Base-by-base conservation (phyloP, 2,113 vertebrate species). In the Apodemus speciosus region DNA sequence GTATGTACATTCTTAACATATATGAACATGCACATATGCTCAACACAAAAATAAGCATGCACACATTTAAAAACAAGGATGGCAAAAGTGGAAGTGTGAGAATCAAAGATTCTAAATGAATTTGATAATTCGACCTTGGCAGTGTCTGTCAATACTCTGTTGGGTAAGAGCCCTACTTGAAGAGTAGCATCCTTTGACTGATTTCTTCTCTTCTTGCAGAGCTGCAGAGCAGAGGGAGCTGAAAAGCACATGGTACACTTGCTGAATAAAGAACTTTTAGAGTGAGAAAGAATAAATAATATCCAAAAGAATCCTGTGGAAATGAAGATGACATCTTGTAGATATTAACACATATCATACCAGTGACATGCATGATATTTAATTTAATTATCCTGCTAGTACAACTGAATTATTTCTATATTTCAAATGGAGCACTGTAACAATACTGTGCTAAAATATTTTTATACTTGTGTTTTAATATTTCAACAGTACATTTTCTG, bases 381-480 rank as follows among this genome's bases (percentile, higher is more conserved):
- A 25, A 43, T n/a, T 77, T 77, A 18, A 3, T 68, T n/a, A 1
- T 58, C 64, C 46, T 66, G 2, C 43, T 64, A 85, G 49, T 35
- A 49, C 1, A 46, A 2, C 88, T 80, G 83, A 87, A 80, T 20
- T 32, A 0, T 6, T 56, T 83, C 2, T 43, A 6, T 84, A 66
- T 69, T 88, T 58, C 75, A 77, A 51, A 14, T 72, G 38, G 60
- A 84, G 20, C 11, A 73, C 60, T 79, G 64, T 76, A n/a, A 53
- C 0, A 27, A 9, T 72, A 18, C 5, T 43, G 27, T 56, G 21
- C 43, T 75, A 79, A 21, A n/a, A 64, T 46, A 46, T 76, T 69
- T 69, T 91, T 84, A 66, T 51, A 68, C 71, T 60, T 23, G 35
- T 93, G 0, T 66, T 92, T 92, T 18, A 69, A 9, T 85, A 53